Base-by-base conservation (phyloP, 2,797 vertebrate genomes). In the Pristis pectinata region DNA sequence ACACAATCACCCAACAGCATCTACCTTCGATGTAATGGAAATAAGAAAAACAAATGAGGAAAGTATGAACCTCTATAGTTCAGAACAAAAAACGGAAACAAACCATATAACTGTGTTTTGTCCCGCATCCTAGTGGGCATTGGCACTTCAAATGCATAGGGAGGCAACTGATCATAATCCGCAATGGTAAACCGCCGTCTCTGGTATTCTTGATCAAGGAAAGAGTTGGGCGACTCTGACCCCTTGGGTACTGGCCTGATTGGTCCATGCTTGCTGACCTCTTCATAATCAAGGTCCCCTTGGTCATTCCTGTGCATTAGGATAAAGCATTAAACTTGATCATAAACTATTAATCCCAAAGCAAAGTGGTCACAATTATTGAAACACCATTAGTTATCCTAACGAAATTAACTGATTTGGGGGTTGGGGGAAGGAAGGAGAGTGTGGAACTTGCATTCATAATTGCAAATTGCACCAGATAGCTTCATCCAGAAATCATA, bases 211-310 rank as follows among this genome's bases (percentile, higher is more conserved):
- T 98, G 97, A 95, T 99, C 98, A 96, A 99, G 96, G 95, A 97
- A 98, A 24, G 98, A 98, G 96, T 98, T 99, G 0, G 98, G 98
- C 79, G 98, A 99, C 96, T 99, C 98, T 0, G 98, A 98, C 0
- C 98, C 98, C 95, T 97, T 96, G 94, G 95, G 96, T 95, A 82
- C 92, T 53, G 92, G 92, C 92, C 92, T 94, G 44, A 94, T 34
- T 30, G 44, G 70, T 49, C 92, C 92, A 19, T 94, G 92, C 70
- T 94, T 94, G 41, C 92, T 94, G 44, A 76, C 92, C 70, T 56
- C 92, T 15, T 94, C 92, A 34, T 94, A 94, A 76, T 94, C 92
- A 13, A 94, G 64, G 72, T 94, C 70, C 34, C 92, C 92, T 56
- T 76, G 67, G 44, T 94, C 41, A 74, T 94, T 76, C 70, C 92